phyloP scores from a whole-genome alignment of 1,140 invertebrate genomes.

The Kradibia gibbosae region DNA sequence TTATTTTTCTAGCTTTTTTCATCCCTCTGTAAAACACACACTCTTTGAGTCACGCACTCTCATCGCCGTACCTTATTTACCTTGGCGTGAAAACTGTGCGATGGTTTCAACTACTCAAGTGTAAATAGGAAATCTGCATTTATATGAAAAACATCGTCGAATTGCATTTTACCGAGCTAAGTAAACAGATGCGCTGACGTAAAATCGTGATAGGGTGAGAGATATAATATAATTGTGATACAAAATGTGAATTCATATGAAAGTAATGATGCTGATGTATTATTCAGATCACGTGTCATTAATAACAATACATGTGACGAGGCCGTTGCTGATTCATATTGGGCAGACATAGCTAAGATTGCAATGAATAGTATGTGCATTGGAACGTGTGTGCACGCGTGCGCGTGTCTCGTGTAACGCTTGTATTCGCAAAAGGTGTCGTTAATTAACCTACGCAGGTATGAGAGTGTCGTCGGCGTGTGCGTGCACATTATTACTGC shows the following conservation, averaged over 20 bases:
- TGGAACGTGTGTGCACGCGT: not conserved
- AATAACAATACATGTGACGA: not conserved
- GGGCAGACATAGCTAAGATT: not conserved
- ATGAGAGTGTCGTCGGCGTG: too few species aligned
- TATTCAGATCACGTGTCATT: not conserved
- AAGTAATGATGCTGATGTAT: not conserved
- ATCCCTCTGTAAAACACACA: not conserved
- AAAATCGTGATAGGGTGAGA: not conserved
- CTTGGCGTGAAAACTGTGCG: not conserved
- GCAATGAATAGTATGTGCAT: not conserved
- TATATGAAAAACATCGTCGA: not conserved
- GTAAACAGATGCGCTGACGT: not conserved
- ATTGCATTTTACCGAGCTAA: not conserved
- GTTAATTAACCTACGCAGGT: too few species aligned
- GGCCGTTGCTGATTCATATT: not conserved
- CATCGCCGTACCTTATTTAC: not conserved
- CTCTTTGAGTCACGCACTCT: not conserved
- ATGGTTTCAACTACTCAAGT: not conserved
- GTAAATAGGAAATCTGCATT: not conserved
- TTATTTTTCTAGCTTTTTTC: not conserved
- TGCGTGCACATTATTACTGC: too few species aligned
- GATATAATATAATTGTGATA: not conserved
- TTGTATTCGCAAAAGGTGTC: too few species aligned
- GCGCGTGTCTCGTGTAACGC: too few species aligned
- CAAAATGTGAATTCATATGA: not conserved